phyloP scores from a whole-genome alignment of 2,888 invertebrate species.

The Cheilosia variabilis region DNA sequence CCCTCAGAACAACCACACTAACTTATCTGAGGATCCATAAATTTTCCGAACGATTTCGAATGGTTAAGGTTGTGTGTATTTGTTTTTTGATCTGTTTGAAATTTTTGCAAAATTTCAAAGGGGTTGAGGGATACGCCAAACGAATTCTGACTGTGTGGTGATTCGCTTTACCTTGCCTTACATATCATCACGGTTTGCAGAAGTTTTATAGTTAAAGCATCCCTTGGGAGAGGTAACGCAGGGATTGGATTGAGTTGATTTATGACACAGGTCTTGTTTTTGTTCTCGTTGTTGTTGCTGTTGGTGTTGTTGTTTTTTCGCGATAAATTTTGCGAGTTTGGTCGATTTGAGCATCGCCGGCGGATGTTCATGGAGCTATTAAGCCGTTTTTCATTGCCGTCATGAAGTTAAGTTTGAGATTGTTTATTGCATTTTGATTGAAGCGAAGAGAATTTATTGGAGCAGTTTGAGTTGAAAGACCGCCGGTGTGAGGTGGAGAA shows the following conservation, averaged over 20 bases:
- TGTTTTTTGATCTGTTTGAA: constrained; percentile 56
- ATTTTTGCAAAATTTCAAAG: constrained; percentile 29
- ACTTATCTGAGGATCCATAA: constrained; percentile 70
- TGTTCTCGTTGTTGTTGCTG: not conserved
- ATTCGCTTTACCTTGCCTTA: constrained; percentile 56
- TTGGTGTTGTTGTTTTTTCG: constrained; percentile 32
- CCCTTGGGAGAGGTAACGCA: not conserved
- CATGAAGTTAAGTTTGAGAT: constrained; percentile 20
- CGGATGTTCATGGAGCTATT: constrained; percentile 48
- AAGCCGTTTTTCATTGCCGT: constrained; percentile 33
- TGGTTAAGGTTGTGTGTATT: constrained; percentile 41
- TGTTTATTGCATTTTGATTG: constrained; percentile 52
- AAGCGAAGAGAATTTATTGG: not conserved
- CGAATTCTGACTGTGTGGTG: constrained; percentile 17
- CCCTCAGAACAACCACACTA: constrained; percentile 37
- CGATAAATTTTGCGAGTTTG: constrained; percentile 54
- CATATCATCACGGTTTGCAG: constrained; percentile 48
- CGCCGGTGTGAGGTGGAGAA: not conserved
- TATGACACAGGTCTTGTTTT: constrained; percentile 51
- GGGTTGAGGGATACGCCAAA: constrained; percentile 2
- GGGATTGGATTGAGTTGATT: constrained; percentile 49
- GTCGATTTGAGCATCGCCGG: constrained; percentile 45
- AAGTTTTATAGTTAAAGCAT: constrained; percentile 41
- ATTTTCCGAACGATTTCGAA: constrained; percentile 69
- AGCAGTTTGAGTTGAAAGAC: not conserved